Percentiles rank a stretch among this genome's conserved stretches.
Evolutionary conservation across 2,888 invertebrate genomes (phyloP).

Genomic region (Cerceris ruficornis): DNA sequence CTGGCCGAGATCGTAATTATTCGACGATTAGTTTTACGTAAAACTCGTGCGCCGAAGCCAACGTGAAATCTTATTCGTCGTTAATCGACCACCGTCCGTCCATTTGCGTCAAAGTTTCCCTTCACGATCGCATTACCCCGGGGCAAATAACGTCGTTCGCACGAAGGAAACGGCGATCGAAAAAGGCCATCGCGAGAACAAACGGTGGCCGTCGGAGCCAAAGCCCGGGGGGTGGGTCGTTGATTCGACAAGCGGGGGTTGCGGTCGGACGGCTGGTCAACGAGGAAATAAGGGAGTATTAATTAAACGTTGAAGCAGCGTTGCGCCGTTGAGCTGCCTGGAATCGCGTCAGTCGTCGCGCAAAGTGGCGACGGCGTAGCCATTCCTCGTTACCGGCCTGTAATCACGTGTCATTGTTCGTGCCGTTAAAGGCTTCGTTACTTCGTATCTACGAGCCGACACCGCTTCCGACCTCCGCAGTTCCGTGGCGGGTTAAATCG

Average conservation of each 20-base stretch:
- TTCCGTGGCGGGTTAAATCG: slow-evolving; percentile 23
- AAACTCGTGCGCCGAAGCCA: no score
- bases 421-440: slow-evolving; percentile 32
- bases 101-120: no score
- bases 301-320: slow-evolving; percentile 42
- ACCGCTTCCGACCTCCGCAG: slow-evolving; percentile 15
- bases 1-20: no score
- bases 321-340: neutral
- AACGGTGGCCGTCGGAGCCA: neutral
- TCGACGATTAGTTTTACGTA: no score
- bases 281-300: slow-evolving; percentile 53
- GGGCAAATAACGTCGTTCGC: no score
- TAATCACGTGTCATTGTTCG: slow-evolving; percentile 55
- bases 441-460: slow-evolving; percentile 11
- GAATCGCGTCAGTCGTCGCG: slow-evolving; percentile 19
- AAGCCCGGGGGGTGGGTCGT: slow-evolving; percentile 15
- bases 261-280: slow-evolving; percentile 26
- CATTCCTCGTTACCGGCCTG: slow-evolving; percentile 34
- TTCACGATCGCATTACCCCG: no score
- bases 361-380: slow-evolving; percentile 16
- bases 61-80: no score
- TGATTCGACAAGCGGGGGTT: slow-evolving; percentile 39
- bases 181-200: no score
- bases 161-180: no score
- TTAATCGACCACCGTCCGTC: no score